A percentile compares a stretch with the other conserved stretches of the same genome.
phyloP scores from a whole-genome alignment of 2,888 invertebrate genomes.

The Raillietiella orientalis region DNA sequence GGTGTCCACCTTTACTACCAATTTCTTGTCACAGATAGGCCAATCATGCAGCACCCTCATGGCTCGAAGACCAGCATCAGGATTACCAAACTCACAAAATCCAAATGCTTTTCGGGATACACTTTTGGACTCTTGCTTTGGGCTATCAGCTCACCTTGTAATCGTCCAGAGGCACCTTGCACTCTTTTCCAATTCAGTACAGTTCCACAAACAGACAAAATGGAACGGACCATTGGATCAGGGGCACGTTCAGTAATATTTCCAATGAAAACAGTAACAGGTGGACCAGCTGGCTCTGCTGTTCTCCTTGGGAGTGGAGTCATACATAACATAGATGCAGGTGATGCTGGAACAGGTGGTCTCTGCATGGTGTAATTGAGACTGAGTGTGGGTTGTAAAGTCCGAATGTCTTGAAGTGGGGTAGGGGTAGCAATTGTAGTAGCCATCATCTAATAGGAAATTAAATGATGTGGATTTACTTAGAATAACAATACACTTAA shows the following conservation, averaged over 20 bases:
- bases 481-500: too few relatives aligned
- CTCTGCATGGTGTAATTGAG: too few relatives aligned
- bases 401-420: too few relatives aligned
- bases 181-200: slow-evolving; percentile 92
- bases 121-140: background rate
- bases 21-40: slow-evolving; percentile 61
- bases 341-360: too few relatives aligned
- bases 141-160: slow-evolving; percentile 15
- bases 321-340: background rate
- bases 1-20: slow-evolving; percentile 87
- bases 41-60: slow-evolving; percentile 72
- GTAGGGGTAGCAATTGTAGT: too few relatives aligned
- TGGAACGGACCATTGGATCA: slow-evolving; percentile 70
- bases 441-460: too few relatives aligned
- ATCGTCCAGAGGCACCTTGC: slow-evolving; percentile 27
- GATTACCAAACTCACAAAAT: slow-evolving; percentile 85
- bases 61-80: slow-evolving; percentile 77
- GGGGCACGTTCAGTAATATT: slow-evolving; percentile 85
- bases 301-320: slow-evolving; percentile 1
- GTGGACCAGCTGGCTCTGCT: slow-evolving; percentile 25
- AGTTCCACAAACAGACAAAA: slow-evolving; percentile 70
- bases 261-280: slow-evolving; percentile 89
- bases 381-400: too few relatives aligned
- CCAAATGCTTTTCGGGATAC: slow-evolving; percentile 35
- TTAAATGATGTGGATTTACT: too few relatives aligned